Percentiles rank a stretch among this genome's conserved stretches.
These are phyloP conservation scores for Sylvia borin DNA, from an alignment of 2,797 vertebrate species.

Conservation along the genomic window DNA sequence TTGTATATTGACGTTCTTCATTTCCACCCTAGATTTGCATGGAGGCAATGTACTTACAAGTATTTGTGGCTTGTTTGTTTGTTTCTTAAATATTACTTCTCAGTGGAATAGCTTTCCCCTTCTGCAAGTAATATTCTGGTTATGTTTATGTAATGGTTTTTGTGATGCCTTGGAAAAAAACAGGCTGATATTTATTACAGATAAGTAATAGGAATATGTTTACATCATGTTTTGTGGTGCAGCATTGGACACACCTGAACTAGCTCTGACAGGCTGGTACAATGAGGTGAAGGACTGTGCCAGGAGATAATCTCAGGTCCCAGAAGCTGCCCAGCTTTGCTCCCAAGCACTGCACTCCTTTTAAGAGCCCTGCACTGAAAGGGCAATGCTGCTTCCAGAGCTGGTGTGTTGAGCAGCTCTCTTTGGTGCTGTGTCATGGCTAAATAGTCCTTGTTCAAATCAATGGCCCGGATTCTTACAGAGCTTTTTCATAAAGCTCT, in stretches of 20 bases:
- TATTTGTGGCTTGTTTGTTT: not conserved
- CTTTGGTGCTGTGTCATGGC: not conserved
- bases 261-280: not conserved
- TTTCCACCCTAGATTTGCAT: not conserved
- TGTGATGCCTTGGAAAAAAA: not conserved
- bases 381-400: not conserved
- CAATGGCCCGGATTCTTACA: constrained; percentile 20
- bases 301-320: not conserved
- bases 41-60: not conserved
- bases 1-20: not conserved
- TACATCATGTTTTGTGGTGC: not conserved
- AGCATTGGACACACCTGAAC: not conserved
- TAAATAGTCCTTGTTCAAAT: not conserved
- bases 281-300: not conserved
- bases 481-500: constrained; percentile 27
- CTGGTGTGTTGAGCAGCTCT: not conserved
- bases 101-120: not conserved
- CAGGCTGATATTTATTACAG: not conserved
- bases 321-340: not conserved
- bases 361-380: not conserved
- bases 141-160: not conserved
- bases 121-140: not conserved
- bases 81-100: not conserved
- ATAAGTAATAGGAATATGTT: not conserved
- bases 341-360: not conserved